Percentiles rank a stretch among this genome's conserved stretches.
Conservation (phyloP, 1,140 invertebrate species). For the Drosophila setifemur region DNA sequence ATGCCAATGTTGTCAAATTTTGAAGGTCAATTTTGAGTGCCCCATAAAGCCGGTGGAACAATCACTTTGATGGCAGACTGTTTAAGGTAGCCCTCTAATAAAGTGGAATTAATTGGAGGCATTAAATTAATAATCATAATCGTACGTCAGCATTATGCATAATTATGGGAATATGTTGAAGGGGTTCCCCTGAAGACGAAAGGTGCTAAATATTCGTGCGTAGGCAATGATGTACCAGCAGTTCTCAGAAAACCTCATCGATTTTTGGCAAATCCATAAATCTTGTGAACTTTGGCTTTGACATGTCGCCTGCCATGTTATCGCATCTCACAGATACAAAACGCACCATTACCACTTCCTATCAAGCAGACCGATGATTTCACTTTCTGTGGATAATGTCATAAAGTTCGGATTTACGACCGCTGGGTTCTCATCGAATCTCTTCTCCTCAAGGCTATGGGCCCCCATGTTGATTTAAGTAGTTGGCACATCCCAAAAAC, state of each 20-base stretch:
- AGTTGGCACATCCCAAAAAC: constrained; percentile 18
- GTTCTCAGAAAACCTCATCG: constrained; percentile 7
- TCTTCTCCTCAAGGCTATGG: constrained; percentile 24
- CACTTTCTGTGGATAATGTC: constrained; percentile 29
- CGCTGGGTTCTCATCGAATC: constrained; percentile 20
- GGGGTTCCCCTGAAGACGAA: constrained; percentile 6
- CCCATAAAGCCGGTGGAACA: background rate
- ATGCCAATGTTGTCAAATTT: background rate
- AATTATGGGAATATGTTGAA: constrained; percentile 20
- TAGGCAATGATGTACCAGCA: constrained; percentile 1
- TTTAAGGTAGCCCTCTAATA: constrained; percentile 7
- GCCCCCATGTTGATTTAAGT: constrained; percentile 26
- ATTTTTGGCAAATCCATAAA: constrained; percentile 8
- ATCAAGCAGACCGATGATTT: constrained; percentile 13
- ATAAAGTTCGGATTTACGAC: constrained; percentile 36
- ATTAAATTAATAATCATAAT: constrained; percentile 34
- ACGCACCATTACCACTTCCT: constrained; percentile 6
- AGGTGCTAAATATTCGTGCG: constrained; percentile 5
- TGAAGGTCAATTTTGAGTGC: constrained; percentile 18
- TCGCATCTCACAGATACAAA: background rate
- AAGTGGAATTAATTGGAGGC: constrained; percentile 18
- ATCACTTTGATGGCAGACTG: background rate
- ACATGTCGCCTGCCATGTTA: constrained; percentile 18
- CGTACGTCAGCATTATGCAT: constrained; percentile 1
- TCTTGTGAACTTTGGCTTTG: constrained; percentile 16